Base-by-base conservation (phyloP, 2,888 invertebrate genomes). In the Acheta domesticus region DNA sequence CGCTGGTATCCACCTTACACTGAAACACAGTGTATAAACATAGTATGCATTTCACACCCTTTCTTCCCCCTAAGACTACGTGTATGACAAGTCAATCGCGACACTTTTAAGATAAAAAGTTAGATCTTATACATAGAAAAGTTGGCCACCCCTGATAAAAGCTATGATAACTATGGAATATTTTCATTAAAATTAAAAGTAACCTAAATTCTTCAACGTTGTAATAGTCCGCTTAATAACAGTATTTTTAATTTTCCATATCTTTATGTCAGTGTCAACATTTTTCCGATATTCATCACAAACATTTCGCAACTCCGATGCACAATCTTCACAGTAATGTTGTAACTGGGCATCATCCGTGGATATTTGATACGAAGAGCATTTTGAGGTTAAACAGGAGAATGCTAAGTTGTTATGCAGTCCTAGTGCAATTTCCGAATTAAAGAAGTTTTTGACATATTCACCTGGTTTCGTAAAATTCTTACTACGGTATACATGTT, bases 381-480 rank as follows among this genome's bases (percentile, higher is more conserved):
- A 76, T 11, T 11, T 48, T 8, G 36, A 36, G 12, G n/a, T 48
- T n/a, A 76, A 49, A 23, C 75, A 75, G 36, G 20, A 12, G 23
- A 75, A 75, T 2, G 75, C 23, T n/a, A 21, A 1, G 16, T 75
- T 21, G 75, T 75, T 75, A 16, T 75, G 75, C 11, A 75, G 36
- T 14, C 23, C 21, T 14, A 75, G 14, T 11, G 36, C 23, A 16
- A 11, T 20, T 21, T 16, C 36, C 1, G 75, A 23, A 36, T 21
- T 76, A 48, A 48, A 48, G 76, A 76, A 76, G 76, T 48, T 19
- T 48, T 76, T 76, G 48, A 48, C 48, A 48, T 76, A 76, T 12
- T 5, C 11, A 16, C 76, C 76, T 16, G 76, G 19, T 48, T 76
- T 49, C 2, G 76, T 48, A 48, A 76, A 76, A n/a, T 76, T 76